Evolutionary conservation across 2,113 vertebrate species (phyloP), one percentile per base, ranked within the genome.

Genomic region (Aegotheles bennettii): DNA sequence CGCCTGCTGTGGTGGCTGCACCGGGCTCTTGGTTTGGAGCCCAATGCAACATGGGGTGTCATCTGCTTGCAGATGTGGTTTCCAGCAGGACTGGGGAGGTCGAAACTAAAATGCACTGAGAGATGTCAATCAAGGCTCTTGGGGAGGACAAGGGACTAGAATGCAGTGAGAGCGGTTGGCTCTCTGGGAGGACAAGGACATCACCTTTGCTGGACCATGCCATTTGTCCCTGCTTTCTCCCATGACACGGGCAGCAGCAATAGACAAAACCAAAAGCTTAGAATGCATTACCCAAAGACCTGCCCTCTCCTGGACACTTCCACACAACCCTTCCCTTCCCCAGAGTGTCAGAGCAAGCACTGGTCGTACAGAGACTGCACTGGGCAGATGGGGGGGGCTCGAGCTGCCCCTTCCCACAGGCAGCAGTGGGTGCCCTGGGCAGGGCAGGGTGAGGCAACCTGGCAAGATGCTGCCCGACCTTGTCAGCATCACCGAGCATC

Each of bases 1-100:
- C 2, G 0, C 0, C 3, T 11, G 40, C 48, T 35, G 13, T 9
- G 11, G 42, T 1, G 0, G 18, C 45, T 65, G 16, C 3, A 0
- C 7, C 33, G 19, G 31, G 40, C 16, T 59, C 47, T 43, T 56
- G 57, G 10, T 31, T n/a, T 9, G 23, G 54, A 29, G 6, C 42
- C 57, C 14, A 11, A 1, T 16, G 28, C 48, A 10, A 21, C 18
- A 12, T 0, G 3, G 28, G 45, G 38, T 59, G 64, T 21, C 64
- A 18, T 12, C 29, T 0, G 0, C 57, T 29, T 14, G 18, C 31
- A 78, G 43, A n/a, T 14, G 6, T 4, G 2, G 5, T 6, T 60
- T 45, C 56, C 40, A 43, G 26, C 0, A 5, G 36, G 54, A 10
- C 24, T 45, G 18, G 10, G 23, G 16, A 6, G 63, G 16, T 5